Conservation (phyloP, 1,140 invertebrate species). For the Anadara kagoshimensis region DNA sequence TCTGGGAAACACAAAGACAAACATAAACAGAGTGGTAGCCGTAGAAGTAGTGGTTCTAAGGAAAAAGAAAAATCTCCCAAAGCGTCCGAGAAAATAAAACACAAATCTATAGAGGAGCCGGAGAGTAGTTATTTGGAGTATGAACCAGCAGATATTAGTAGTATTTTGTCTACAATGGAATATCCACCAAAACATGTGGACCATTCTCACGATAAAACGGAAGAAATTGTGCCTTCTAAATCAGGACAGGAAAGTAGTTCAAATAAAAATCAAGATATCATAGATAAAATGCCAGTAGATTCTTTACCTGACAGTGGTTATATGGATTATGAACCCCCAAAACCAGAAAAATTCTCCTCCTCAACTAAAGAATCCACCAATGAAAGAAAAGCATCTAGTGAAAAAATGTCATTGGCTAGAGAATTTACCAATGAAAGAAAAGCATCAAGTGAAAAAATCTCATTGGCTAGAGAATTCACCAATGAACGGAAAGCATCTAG, state of each 20-base stretch:
- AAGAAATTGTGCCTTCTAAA: too few species aligned
- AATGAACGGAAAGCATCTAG: too few species aligned
- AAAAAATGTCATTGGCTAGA: too few species aligned
- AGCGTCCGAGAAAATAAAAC: neutral
- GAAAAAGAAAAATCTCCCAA: neutral
- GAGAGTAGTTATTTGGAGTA: too few species aligned
- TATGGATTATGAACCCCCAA: conserved; percentile 12
- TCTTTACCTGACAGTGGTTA: neutral
- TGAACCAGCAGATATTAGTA: neutral
- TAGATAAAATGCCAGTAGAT: neutral
- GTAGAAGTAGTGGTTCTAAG: neutral
- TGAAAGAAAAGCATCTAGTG: too few species aligned
- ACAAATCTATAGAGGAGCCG: neutral
- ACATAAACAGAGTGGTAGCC: conserved; percentile 3
- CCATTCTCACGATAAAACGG: too few species aligned
- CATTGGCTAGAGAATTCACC: too few species aligned
- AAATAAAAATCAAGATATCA: neutral
- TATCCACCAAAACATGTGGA: neutral
- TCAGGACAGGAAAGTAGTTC: neutral
- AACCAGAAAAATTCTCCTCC: neutral
- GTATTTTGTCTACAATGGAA: conserved; percentile 5
- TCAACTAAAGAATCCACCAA: too few species aligned
- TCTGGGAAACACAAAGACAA: neutral
- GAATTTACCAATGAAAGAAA: too few species aligned
- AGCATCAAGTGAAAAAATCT: too few species aligned